Base-by-base conservation (phyloP, 1,140 invertebrate species). In the Drosophila novamexicana region DNA sequence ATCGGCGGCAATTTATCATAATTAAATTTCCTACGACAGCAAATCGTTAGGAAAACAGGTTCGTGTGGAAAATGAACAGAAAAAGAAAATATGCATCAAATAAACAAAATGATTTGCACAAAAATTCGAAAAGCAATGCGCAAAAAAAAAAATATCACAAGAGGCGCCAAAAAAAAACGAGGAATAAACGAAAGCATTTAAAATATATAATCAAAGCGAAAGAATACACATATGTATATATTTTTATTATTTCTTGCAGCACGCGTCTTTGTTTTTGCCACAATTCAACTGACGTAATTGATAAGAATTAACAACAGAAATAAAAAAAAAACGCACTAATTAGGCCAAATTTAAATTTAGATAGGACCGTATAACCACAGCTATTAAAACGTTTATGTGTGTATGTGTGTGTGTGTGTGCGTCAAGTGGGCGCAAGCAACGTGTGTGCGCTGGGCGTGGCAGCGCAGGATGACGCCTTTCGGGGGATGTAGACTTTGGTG, bases 281-380 rank as follows among this genome's bases (percentile, higher is more conserved):
- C 59, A 67, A 52, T 69, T 75, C 40, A 56, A 75, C 89, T 89
- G 84, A 89, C 84, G 80, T 82, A 89, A 89, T 81, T 89, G 84
- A 89, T 89, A 89, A 88, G 77, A 89, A 75, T 70, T 54, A 68
- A 79, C 73, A 70, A 53, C 42, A 34, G 18, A 18, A 18, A 18
- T 18, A 18, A 18, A 54, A 45, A 37, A 62, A 45, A 32, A 52
- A 54, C 53, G 29, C 54, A 69, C 49, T 66, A 89, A 89, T 78
- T 89, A 81, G 84, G 84, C 77, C 84, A 89, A 83, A 89, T 81
- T 78, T 89, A 89, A 74, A 89, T 89, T 84, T 89, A 89, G 84
- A 89, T 67, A 61, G 72, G 44, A 77, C 61, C 68, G 52, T 39
- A 36, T 18, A 1, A 18, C 18, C 18, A 18, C 18, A 18, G 18